Conservation (phyloP, 1,140 invertebrate genomes). For the Palaemon carinicauda region DNA sequence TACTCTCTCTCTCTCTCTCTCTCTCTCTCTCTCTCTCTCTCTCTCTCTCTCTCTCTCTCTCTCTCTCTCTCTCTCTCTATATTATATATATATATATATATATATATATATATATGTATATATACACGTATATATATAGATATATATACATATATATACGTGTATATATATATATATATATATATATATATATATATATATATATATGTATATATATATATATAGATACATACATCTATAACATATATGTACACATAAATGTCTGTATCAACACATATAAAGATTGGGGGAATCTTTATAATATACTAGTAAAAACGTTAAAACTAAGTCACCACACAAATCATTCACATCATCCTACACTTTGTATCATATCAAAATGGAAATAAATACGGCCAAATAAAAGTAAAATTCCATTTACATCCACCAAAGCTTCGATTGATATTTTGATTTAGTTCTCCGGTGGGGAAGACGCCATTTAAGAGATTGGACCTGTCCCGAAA, state of each 20-base stretch:
- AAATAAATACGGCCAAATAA: neutral
- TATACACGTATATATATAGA: neutral
- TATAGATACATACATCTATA: no score
- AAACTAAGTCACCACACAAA: no score
- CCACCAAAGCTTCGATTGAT: neutral
- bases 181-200: constrained; percentile 6
- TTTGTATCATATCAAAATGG: neutral
- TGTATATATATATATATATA: neutral
- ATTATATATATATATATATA: neutral
- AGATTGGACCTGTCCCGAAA: neutral
- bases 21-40: no score
- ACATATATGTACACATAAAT: neutral
- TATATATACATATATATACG: neutral
- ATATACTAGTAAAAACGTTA: no score
- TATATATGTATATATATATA: neutral
- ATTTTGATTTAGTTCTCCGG: neutral
- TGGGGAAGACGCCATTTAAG: neutral
- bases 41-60: no score
- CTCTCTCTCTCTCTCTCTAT: no score
- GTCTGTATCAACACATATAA: neutral
- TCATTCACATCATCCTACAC: no score
- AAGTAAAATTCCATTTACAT: neutral
- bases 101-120: neutral
- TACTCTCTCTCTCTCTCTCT: no score
- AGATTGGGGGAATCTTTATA: no score